Conservation (phyloP, 2,113 vertebrate species). For the Morone saxatilis region DNA sequence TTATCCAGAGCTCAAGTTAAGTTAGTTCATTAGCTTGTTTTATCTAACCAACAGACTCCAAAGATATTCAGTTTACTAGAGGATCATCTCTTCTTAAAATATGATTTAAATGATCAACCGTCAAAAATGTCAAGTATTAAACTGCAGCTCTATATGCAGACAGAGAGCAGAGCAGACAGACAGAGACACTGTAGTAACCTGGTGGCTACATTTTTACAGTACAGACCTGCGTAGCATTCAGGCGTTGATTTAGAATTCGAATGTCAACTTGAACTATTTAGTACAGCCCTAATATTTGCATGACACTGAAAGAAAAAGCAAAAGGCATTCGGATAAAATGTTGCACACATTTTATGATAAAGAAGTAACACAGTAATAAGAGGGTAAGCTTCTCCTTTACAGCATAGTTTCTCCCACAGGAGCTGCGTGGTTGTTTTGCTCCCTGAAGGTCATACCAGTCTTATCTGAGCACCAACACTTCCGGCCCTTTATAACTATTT, state of each 20-base stretch:
- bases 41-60: neutral
- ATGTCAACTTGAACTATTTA: too few relatives aligned
- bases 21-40: neutral
- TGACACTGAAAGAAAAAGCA: too few relatives aligned
- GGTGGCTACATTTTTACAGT: too few relatives aligned
- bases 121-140: too few relatives aligned
- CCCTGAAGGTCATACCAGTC: slow-evolving; percentile 55
- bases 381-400: neutral
- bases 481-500: slow-evolving; percentile 35
- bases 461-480: slow-evolving; percentile 66
- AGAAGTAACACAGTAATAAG: neutral
- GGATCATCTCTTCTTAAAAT: neutral
- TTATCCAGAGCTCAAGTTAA: neutral
- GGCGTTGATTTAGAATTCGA: too few relatives aligned
- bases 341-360: neutral
- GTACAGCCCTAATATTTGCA: too few relatives aligned
- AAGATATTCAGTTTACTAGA: neutral
- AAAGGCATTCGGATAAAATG: neutral
- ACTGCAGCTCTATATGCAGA: too few relatives aligned
- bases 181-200: too few relatives aligned
- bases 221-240: too few relatives aligned
- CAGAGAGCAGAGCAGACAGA: too few relatives aligned
- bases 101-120: neutral
- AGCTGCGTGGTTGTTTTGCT: slow-evolving; percentile 44
- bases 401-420: slow-evolving; percentile 36